These are phyloP conservation scores for Orchestia grillus DNA, from an alignment of 1,140 invertebrate species.

Conservation along the genomic window DNA sequence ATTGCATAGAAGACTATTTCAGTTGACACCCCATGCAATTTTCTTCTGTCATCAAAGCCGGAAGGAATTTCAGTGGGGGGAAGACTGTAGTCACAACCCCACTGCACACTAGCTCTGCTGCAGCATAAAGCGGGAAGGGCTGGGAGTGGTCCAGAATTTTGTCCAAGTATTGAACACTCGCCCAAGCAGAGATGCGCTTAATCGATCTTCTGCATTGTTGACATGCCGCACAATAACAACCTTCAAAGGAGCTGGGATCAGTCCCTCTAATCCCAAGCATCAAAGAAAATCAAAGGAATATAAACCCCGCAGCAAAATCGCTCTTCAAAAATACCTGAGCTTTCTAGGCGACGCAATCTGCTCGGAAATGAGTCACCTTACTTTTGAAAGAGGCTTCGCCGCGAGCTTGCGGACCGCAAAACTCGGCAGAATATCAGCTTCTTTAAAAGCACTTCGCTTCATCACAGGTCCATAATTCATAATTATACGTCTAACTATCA, in stretches of 20 bases:
- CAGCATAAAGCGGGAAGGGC: not conserved
- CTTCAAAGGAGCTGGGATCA: constrained; percentile 40
- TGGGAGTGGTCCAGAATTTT: not conserved
- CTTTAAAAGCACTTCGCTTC: constrained; percentile 12
- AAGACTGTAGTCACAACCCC: not conserved
- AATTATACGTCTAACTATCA: constrained; percentile 32
- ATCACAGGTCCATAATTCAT: not conserved
- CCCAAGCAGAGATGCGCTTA: not conserved
- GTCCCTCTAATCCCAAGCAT: constrained; percentile 48
- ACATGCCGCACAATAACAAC: constrained; percentile 38
- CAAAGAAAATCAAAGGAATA: constrained; percentile 56
- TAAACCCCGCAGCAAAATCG: constrained; percentile 12
- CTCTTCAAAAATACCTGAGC: constrained; percentile 35
- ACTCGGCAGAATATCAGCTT: not conserved
- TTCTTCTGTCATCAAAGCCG: not conserved
- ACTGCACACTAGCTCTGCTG: not conserved
- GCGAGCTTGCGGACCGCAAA: not conserved
- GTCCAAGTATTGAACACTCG: not conserved
- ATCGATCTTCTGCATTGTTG: constrained; percentile 50
- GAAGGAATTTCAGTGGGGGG: not conserved
- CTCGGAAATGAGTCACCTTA: constrained; percentile 34
- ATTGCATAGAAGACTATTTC: not conserved
- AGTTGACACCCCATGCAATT: not conserved
- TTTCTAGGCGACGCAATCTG: constrained; percentile 42
- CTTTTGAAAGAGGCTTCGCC: not conserved